These are phyloP conservation scores for Menidia beryllina DNA, from an alignment of 2,113 vertebrate species.

Conservation along the genomic window DNA sequence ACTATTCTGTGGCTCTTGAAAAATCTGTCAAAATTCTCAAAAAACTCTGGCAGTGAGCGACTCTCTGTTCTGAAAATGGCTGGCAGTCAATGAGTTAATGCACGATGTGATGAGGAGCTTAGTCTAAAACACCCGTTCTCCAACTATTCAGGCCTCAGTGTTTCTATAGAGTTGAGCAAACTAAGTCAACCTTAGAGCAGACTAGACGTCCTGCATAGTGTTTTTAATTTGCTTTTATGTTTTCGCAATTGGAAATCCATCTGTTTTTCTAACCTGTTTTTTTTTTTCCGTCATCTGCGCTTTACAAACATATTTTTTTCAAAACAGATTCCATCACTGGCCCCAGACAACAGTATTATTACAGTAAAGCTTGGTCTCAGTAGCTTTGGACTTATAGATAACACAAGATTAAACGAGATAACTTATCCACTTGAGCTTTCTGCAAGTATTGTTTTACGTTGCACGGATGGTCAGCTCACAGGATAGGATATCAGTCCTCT, in stretches of 20 bases:
- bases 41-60: too few relatives aligned
- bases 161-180: not conserved
- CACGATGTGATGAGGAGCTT: not conserved
- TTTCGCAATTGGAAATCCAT: conserved; percentile 10
- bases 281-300: too few relatives aligned
- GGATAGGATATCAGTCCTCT: conserved; percentile 35
- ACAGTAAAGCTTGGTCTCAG: not conserved
- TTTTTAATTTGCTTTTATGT: conserved; percentile 11
- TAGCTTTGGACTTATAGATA: conserved; percentile 17
- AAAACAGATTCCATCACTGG: not conserved
- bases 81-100: too few relatives aligned
- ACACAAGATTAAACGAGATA: conserved; percentile 9
- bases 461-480: conserved; percentile 11
- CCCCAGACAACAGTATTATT: not conserved
- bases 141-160: not conserved
- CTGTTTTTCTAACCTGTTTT: not conserved
- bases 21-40: too few relatives aligned
- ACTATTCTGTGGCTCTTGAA: too few relatives aligned
- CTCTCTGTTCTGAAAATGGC: too few relatives aligned
- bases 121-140: not conserved
- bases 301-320: not conserved
- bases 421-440: not conserved
- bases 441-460: conserved; percentile 10
- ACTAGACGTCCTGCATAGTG: not conserved
- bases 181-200: not conserved